These are phyloP conservation scores for Boulengeromyrus knoepffleri DNA, from an alignment of 2,113 vertebrate species.

Conservation along the genomic window DNA sequence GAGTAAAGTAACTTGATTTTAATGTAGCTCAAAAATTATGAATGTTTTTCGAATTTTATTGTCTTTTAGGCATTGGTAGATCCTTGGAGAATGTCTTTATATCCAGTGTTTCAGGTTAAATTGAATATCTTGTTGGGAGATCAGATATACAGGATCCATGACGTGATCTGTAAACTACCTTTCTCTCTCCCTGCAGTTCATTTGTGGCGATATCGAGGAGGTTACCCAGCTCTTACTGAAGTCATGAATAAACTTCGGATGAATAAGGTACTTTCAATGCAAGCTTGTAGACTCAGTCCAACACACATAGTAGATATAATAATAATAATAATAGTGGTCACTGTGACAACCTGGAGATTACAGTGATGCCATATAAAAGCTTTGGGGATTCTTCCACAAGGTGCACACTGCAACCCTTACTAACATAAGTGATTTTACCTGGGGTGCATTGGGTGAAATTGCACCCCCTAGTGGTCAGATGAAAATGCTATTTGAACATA, in stretches of 20 bases:
- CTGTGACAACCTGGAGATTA: neutral
- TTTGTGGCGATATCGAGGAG: slow-evolving; percentile 93
- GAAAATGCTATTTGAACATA: neutral
- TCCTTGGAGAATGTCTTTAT: neutral
- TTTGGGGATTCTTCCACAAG: neutral
- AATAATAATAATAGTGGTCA: neutral
- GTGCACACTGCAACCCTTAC: neutral
- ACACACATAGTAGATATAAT: neutral
- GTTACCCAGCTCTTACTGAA: slow-evolving; percentile 95
- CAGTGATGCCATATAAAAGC: neutral
- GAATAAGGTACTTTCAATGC: slow-evolving; percentile 73
- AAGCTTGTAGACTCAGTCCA: neutral
- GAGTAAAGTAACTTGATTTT: neutral
- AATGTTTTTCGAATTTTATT: neutral
- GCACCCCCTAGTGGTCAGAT: neutral
- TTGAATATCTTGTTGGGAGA: neutral
- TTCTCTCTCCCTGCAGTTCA: slow-evolving; percentile 72
- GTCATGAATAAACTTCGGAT: slow-evolving; percentile 93
- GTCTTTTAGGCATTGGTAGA: neutral
- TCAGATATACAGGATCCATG: neutral
- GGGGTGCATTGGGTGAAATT: neutral
- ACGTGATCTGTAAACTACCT: neutral
- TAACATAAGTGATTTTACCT: neutral
- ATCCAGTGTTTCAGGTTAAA: neutral
- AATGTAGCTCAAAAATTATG: neutral